Evolutionary conservation across 2,113 vertebrate genomes (phyloP), one percentile per base, ranked within the genome.

Genomic region (Rostratula benghalensis): DNA sequence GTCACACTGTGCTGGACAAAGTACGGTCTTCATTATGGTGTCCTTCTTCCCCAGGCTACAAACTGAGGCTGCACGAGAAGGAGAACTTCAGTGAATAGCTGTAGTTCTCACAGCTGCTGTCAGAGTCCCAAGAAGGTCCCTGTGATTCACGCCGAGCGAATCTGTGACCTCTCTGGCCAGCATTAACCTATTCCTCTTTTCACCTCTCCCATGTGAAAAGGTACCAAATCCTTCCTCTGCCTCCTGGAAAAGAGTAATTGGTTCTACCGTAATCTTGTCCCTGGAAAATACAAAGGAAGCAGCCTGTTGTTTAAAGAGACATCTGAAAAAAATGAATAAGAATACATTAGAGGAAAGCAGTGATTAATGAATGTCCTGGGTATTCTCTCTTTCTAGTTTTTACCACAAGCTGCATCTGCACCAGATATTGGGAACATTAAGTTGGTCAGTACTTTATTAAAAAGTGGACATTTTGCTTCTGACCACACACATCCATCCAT

Each of bases 1-100:
- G 70, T 28, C 70, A 27, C 13, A 0, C 57, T 7, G 43, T 7
- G 37, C 64, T 48, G 87, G 48, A 37, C 70, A 14, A 37, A 5
- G 27, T 5, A 0, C 1, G 27, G 5, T 7, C 43, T 30, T 35
- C 24, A 1, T 6, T 13, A 6, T 3, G 4, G 22, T 31, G 54
- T n/a, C 51, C 46, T n/a, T 35, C 2, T 10, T 46, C n/a, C 27
- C 4, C 59, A 18, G 48, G 41, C 68, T 27, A 25, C 46, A 28
- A 20, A 39, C 15, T 2, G 56, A 41, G 23, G 60, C 76, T 64
- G 21, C 10, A 1, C 2, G 28, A 41, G 31, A 46, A 54, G 67
- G 37, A 45, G 28, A 79, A 30, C 33, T 37, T 6, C 10, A 23
- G 13, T 8, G 37, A 63, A 14, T 0, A 10, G 37, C 76, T 69